A percentile compares a stretch with the other conserved stretches of the same genome.
Conservation (phyloP, 2,888 invertebrate species). For the Agrochola lota region DNA sequence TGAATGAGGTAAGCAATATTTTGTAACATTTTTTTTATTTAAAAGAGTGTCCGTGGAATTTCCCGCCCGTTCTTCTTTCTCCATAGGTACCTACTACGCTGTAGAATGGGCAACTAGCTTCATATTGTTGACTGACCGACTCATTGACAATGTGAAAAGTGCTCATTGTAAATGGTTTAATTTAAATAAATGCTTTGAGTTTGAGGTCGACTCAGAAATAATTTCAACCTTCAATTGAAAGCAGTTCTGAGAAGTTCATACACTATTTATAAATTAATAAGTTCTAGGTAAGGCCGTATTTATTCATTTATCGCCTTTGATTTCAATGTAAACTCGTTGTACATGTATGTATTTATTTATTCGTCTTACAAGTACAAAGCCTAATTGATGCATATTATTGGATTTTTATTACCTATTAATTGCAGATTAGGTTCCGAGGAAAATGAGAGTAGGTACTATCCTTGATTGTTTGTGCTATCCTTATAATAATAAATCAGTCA, state of each 20-base stretch:
- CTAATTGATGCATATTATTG: slow-evolving; percentile 43
- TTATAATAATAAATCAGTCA: slow-evolving; percentile 2
- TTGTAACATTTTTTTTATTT: too few species aligned
- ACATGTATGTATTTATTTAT: slow-evolving; percentile 49
- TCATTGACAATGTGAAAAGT: too few species aligned
- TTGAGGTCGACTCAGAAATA: neutral
- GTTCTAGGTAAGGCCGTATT: slow-evolving; percentile 31
- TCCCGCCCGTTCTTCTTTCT: too few species aligned
- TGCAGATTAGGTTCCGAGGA: slow-evolving; percentile 28
- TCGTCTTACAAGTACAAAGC: slow-evolving; percentile 9
- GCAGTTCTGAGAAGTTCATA: slow-evolving; percentile 48
- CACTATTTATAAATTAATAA: slow-evolving; percentile 54
- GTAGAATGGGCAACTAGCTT: too few species aligned
- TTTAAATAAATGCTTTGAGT: too few species aligned
- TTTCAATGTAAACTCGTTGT: slow-evolving; percentile 39
- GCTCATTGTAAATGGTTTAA: too few species aligned
- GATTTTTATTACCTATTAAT: slow-evolving; percentile 31
- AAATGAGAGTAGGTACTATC: slow-evolving; percentile 3
- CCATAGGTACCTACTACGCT: too few species aligned
- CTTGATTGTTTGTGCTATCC: neutral
- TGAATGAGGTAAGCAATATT: too few species aligned
- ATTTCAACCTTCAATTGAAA: slow-evolving; percentile 41
- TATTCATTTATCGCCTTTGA: slow-evolving; percentile 58
- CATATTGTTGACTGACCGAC: too few species aligned
- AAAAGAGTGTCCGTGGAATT: too few species aligned